These are phyloP conservation scores for Sprattus sprattus DNA, from an alignment of 2,113 vertebrate species.

Conservation along the genomic window DNA sequence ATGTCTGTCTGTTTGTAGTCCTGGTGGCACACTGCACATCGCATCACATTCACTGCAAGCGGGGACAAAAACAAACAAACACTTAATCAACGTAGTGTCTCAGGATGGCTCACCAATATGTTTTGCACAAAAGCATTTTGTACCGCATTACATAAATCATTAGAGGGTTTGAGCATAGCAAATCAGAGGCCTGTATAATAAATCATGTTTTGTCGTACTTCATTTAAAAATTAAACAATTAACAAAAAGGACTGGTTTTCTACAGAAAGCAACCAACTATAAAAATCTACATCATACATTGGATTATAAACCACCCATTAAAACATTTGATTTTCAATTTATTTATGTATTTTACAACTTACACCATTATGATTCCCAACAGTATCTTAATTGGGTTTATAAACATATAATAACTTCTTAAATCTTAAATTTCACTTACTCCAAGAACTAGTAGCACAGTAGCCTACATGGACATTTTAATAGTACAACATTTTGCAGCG, in stretches of 20 bases:
- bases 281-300: not conserved
- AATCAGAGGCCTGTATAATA: not conserved
- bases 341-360: too few species aligned
- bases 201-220: not conserved
- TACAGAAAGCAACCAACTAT: not conserved
- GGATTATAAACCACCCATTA: too few species aligned
- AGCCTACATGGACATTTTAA: not conserved
- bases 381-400: too few species aligned
- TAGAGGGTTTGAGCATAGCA: not conserved
- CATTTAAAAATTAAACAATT: too few species aligned
- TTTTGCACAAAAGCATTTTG: not conserved
- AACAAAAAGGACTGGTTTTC: too few species aligned
- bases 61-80: slow-evolving; percentile 19
- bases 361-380: too few species aligned
- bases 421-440: too few species aligned
- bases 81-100: not conserved
- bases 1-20: slow-evolving; percentile 96
- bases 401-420: too few species aligned
- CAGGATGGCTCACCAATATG: not conserved
- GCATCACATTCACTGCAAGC: slow-evolving; percentile 88
- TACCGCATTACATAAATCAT: not conserved
- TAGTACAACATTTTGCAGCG: not conserved
- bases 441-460: too few species aligned
- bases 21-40: slow-evolving; percentile 90
- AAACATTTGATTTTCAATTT: too few species aligned